Conservation (phyloP, 1,140 invertebrate genomes). For the Pollicipes pollicipes region DNA sequence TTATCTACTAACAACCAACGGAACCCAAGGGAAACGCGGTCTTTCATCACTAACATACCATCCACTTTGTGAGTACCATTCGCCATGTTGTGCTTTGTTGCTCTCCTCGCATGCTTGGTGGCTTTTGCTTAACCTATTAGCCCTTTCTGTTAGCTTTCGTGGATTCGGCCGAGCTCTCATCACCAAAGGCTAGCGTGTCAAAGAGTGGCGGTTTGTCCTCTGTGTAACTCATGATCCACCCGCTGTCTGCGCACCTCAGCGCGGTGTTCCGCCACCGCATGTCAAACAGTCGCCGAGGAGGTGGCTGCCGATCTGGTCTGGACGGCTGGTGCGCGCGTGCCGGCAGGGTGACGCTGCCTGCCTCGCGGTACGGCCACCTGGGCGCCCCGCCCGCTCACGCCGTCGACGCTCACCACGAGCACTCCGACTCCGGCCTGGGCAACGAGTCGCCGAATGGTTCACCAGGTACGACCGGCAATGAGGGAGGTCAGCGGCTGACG, state of each 20-base stretch:
- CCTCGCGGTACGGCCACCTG: not conserved
- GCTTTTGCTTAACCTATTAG: no score
- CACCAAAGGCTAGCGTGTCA: no score
- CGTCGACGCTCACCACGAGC: not conserved
- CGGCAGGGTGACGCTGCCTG: not conserved
- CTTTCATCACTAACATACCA: not conserved
- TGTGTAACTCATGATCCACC: no score
- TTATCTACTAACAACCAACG: not conserved
- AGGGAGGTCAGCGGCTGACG: no score
- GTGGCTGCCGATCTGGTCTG: no score
- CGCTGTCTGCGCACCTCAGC: no score
- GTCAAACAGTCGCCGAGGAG: no score
- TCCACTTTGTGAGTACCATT: not conserved
- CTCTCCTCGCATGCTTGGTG: no score
- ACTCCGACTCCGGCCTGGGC: conserved; percentile 4
- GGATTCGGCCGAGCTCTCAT: no score
- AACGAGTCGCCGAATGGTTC: conserved; percentile 3
- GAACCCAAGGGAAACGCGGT: not conserved
- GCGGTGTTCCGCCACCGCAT: no score
- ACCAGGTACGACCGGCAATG: conserved; percentile 2
- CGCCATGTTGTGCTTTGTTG: not conserved
- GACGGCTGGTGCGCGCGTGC: not conserved
- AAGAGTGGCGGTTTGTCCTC: no score
- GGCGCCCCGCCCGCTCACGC: not conserved
- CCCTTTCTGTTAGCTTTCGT: no score